Percentiles rank a stretch among this genome's conserved stretches.
These are phyloP conservation scores for Rhagologus leucostigma DNA, from an alignment of 2,113 vertebrate genomes.

Conservation along the genomic window DNA sequence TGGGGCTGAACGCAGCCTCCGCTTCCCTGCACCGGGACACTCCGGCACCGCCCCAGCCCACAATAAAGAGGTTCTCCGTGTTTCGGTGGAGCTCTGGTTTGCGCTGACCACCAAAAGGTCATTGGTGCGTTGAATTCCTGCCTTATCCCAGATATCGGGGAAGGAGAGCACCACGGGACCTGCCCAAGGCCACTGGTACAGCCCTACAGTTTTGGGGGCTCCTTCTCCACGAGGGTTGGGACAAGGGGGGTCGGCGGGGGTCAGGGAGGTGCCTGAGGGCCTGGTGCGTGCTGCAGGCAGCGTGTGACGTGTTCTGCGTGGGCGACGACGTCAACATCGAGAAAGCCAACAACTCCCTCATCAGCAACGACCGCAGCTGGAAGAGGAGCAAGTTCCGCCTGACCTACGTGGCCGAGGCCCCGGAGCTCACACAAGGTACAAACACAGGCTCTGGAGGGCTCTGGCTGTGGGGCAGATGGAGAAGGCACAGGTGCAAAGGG, in stretches of 20 bases:
- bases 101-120: background rate
- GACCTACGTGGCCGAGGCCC: constrained; percentile 87
- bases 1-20: background rate
- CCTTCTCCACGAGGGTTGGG: background rate
- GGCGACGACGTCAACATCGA: constrained; percentile 97
- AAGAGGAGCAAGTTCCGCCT: constrained; percentile 96
- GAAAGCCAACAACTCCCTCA: constrained; percentile 94
- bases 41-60: rapidly evolving
- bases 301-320: constrained; percentile 97
- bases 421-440: constrained; percentile 87
- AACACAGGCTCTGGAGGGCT: rapidly evolving
- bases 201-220: rapidly evolving
- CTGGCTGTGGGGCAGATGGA: background rate
- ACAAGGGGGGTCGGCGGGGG: rapidly evolving
- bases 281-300: constrained; percentile 77
- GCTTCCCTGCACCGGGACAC: rapidly evolving
- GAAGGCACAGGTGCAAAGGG: rapidly evolving
- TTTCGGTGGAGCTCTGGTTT: background rate
- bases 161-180: rapidly evolving
- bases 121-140: rapidly evolving
- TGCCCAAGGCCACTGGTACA: background rate
- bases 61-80: background rate
- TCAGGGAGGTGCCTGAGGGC: background rate
- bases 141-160: rapidly evolving
- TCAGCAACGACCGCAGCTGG: constrained; percentile 97